These are phyloP conservation scores for Andrena bicolor DNA, from an alignment of 2,888 invertebrate species.

Conservation along the genomic window DNA sequence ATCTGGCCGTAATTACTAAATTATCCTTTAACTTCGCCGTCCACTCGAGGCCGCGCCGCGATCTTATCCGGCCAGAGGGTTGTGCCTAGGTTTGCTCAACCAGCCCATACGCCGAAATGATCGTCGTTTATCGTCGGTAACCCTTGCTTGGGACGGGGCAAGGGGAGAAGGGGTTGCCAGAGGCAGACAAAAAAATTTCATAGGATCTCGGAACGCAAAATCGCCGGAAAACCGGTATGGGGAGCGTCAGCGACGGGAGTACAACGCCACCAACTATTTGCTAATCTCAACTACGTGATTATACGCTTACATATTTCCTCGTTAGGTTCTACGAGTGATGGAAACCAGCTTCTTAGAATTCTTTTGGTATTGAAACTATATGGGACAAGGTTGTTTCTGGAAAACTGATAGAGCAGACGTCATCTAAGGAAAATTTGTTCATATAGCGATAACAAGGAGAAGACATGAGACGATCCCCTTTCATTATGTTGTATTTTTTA, in stretches of 20 bases:
- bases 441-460: too few species aligned
- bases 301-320: constrained; percentile 8
- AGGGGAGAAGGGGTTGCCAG: constrained; percentile 7
- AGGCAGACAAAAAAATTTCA: constrained; percentile 27
- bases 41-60: constrained; percentile 73
- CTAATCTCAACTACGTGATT: constrained; percentile 25
- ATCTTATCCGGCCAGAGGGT: constrained; percentile 74
- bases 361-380: neutral
- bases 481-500: too few species aligned
- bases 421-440: too few species aligned
- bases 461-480: too few species aligned
- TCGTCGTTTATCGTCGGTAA: constrained; percentile 71
- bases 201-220: constrained; percentile 40
- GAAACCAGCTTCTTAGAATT: neutral
- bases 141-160: constrained; percentile 21
- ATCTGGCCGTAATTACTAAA: constrained; percentile 84
- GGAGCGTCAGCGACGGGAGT: constrained; percentile 43
- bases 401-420: neutral
- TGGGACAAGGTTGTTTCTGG: neutral
- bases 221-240: constrained; percentile 45
- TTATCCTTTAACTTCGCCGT: constrained; percentile 81
- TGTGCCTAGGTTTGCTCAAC: constrained; percentile 70
- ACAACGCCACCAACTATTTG: constrained; percentile 39
- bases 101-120: constrained; percentile 63
- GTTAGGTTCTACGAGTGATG: neutral